These are phyloP conservation scores for Pantelozetes paolii DNA, from an alignment of 2,888 invertebrate genomes.

Conservation along the genomic window DNA sequence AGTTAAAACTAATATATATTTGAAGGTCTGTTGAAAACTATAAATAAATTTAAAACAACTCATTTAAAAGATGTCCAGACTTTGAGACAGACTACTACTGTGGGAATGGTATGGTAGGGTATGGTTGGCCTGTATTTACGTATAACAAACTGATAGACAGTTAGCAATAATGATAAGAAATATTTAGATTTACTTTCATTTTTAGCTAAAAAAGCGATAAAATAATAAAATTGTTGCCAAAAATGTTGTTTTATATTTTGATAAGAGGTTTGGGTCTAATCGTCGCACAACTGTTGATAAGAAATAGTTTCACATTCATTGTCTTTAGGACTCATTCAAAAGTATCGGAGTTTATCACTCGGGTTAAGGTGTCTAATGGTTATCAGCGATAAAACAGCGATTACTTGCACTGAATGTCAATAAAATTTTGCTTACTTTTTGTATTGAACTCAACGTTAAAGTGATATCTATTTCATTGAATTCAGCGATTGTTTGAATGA, in stretches of 20 bases:
- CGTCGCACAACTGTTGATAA: background rate
- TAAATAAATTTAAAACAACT: background rate
- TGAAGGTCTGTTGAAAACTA: background rate
- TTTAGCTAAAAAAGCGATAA: background rate
- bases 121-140: too few species aligned
- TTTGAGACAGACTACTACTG: conserved; percentile 5
- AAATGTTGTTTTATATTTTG: background rate
- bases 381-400: too few species aligned
- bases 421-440: too few species aligned
- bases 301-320: background rate
- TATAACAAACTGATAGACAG: too few species aligned
- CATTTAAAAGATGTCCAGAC: background rate
- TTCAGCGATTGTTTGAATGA: background rate
- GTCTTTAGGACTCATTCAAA: background rate
- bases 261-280: background rate
- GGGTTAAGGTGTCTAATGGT: too few species aligned
- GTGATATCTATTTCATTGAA: background rate
- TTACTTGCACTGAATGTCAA: too few species aligned
- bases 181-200: background rate
- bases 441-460: too few species aligned
- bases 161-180: conserved; percentile 1
- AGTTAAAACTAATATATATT: background rate
- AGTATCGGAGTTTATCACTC: too few species aligned
- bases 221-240: background rate
- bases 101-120: too few species aligned